phyloP scores from a whole-genome alignment of 1,140 invertebrate genomes.

The Ceratoteleas bidentatus region DNA sequence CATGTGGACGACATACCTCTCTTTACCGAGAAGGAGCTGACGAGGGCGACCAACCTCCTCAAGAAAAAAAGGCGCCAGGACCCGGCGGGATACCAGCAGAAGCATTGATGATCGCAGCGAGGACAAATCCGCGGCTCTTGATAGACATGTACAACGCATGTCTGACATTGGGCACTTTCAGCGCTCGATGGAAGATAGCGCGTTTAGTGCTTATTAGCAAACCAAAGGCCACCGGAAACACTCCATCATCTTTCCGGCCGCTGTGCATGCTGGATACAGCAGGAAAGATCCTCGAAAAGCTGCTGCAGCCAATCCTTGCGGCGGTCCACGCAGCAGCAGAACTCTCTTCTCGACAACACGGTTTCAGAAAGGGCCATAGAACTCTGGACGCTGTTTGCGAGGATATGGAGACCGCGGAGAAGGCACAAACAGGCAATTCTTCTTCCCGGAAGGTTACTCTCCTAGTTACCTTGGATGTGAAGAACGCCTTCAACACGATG shows the following conservation, averaged over 20 bases:
- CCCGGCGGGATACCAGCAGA: conserved; percentile 52
- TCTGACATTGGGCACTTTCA: conserved; percentile 16
- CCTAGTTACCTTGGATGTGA: conserved; percentile 48
- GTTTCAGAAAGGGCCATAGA: too few species aligned
- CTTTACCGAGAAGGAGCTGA: conserved; percentile 49
- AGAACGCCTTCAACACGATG: conserved; percentile 53
- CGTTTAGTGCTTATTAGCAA: conserved; percentile 17
- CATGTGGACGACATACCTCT: neutral
- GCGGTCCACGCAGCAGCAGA: conserved; percentile 30
- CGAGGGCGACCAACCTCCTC: conserved; percentile 5
- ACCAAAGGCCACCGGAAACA: conserved; percentile 25
- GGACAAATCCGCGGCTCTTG: neutral
- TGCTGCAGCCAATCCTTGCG: conserved; percentile 65
- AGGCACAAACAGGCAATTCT: conserved; percentile 20
- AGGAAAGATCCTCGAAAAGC: conserved; percentile 73
- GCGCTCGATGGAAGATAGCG: conserved; percentile 29
- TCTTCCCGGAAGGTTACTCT: conserved; percentile 2
- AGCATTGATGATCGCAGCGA: conserved; percentile 30
- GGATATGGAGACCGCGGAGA: neutral
- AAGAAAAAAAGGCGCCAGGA: conserved; percentile 55
- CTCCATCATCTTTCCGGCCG: conserved; percentile 24
- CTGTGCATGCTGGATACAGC: conserved; percentile 70
- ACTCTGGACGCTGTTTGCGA: too few species aligned
- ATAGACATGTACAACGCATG: conserved; percentile 43
- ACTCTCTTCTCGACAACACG: too few species aligned